Conservation (phyloP, 2,797 vertebrate genomes). For the Anisognathus igniventris region DNA sequence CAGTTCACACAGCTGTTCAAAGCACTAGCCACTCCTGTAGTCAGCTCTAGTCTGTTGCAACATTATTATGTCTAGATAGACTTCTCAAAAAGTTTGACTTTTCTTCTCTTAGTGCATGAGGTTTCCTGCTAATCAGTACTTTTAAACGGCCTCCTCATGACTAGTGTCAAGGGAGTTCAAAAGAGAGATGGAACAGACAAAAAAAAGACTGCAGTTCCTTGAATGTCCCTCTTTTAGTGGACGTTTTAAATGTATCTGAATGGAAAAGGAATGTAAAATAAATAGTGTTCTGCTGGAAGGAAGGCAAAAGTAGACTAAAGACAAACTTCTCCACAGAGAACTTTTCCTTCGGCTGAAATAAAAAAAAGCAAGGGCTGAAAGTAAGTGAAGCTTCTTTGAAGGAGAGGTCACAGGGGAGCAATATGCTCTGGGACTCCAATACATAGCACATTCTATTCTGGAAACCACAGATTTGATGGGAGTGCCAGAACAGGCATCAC, state of each 20-base stretch:
- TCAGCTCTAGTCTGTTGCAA: neutral
- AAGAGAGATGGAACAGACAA: neutral
- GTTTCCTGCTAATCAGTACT: neutral
- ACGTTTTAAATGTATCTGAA: neutral
- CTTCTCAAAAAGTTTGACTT: neutral
- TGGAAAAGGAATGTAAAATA: neutral
- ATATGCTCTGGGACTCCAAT: neutral
- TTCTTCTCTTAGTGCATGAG: neutral
- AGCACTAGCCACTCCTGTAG: neutral
- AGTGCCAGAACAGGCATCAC: neutral
- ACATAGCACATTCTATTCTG: neutral
- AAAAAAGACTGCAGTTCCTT: neutral
- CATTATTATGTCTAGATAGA: neutral
- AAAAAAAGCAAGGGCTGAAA: neutral
- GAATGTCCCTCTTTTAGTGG: neutral
- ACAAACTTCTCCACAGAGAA: neutral
- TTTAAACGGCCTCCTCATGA: neutral
- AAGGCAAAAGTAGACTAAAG: neutral
- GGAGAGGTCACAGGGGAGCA: neutral
- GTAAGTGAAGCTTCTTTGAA: neutral
- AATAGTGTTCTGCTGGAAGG: neutral
- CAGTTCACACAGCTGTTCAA: neutral
- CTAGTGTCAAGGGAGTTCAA: neutral
- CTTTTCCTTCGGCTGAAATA: neutral
- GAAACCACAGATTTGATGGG: neutral